Evolutionary conservation across 2,888 invertebrate species (phyloP).

Genomic region (Ichneumoninae sp.): DNA sequence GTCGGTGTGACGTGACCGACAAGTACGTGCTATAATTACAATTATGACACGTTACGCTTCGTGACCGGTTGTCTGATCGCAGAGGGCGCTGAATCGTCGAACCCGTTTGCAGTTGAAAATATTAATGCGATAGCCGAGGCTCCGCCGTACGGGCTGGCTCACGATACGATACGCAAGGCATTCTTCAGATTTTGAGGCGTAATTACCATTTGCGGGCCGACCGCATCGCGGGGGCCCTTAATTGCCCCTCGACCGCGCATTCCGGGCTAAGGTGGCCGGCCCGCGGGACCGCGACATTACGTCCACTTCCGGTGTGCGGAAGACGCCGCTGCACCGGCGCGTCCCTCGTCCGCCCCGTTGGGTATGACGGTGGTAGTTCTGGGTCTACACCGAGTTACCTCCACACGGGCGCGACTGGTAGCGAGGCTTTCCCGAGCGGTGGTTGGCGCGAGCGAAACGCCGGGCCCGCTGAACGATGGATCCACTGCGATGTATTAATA

Average conservation of each 20-base stretch:
- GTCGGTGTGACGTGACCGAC: neutral
- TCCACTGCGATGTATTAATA: constrained; percentile 65
- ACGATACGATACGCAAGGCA: neutral
- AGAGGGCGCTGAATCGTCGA: neutral
- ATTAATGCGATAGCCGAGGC: too few species aligned
- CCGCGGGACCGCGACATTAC: constrained; percentile 22
- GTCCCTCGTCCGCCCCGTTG: neutral
- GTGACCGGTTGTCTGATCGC: constrained; percentile 2
- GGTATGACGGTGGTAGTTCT: constrained; percentile 18
- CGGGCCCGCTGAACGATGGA: constrained; percentile 40
- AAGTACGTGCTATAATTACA: constrained; percentile 1
- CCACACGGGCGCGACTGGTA: constrained; percentile 5
- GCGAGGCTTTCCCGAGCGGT: constrained; percentile 18
- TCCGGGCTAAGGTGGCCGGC: constrained; percentile 42
- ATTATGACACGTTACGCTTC: neutral
- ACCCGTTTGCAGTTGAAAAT: neutral
- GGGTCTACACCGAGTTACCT: neutral
- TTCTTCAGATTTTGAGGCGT: constrained; percentile 28
- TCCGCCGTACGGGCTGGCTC: too few species aligned
- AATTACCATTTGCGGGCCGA: constrained; percentile 27
- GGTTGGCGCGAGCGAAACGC: constrained; percentile 22
- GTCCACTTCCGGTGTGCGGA: constrained; percentile 55
- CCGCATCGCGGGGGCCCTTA: constrained; percentile 9
- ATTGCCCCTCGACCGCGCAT: constrained; percentile 59
- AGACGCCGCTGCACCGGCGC: constrained; percentile 23